Conservation (phyloP, 2,113 vertebrate species). For the human region DNA sequence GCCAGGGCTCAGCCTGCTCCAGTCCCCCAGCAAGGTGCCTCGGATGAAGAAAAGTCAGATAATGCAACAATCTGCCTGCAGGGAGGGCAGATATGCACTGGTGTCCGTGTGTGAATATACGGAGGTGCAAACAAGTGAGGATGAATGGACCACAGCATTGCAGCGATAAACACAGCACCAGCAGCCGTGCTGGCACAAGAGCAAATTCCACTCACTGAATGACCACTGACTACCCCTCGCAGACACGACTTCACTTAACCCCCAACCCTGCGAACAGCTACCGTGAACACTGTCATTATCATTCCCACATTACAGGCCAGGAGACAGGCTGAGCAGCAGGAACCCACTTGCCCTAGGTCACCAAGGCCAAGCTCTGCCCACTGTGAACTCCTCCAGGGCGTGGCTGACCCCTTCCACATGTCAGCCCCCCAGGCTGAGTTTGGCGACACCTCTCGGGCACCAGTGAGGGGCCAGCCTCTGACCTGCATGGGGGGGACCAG, state of each 20-base stretch:
- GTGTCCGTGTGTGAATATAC: too few species aligned
- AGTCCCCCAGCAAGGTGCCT: neutral
- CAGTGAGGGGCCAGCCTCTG: neutral
- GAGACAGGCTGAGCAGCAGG: neutral
- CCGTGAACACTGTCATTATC: rapidly evolving
- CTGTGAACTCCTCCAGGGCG: rapidly evolving
- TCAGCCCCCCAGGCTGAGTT: neutral
- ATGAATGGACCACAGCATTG: neutral
- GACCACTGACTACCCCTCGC: rapidly evolving
- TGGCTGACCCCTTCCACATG: neutral
- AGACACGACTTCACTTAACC: neutral
- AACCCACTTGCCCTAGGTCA: neutral
- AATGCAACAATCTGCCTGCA: rapidly evolving
- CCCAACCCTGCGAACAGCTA: rapidly evolving
- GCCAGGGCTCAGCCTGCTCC: neutral
- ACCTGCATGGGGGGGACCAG: neutral
- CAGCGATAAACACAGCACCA: rapidly evolving
- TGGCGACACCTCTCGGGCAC: neutral
- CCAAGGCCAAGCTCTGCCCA: neutral
- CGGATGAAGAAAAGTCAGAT: neutral
- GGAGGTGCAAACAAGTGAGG: neutral
- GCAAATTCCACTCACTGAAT: neutral
- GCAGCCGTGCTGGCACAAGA: neutral
- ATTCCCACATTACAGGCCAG: neutral
- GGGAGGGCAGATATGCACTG: neutral